Base-by-base conservation (phyloP, 2,888 invertebrate species). In the Dendrolimus houi region DNA sequence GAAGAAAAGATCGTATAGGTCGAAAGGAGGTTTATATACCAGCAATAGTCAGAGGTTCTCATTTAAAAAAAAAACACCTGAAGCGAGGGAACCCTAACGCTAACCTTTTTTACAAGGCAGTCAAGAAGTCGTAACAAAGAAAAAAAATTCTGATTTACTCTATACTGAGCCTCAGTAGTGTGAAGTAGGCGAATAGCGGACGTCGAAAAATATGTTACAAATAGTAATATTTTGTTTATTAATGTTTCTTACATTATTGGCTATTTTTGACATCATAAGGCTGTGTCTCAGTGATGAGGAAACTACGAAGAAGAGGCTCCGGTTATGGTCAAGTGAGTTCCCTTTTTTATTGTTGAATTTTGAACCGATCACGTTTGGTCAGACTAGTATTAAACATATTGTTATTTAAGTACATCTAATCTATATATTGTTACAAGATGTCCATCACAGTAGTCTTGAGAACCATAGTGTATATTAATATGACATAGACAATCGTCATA, bases 181-280 rank as follows among this genome's bases (percentile, higher is more conserved):
- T 47, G 17, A 10, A 53, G 10, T 17, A 56, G 53, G 41, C 53
- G 53, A 41, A 12, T 12, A 53, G 53, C 53, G 41, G 12, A 52
- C 41, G 41, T 41, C 42, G 41, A 14, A 17, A 53, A 65, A 54
- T 55, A 83, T 83, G 82, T 63, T 81, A 52, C 72, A 74, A 60
- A 60, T 81, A 53, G 69, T 81, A 12, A 65, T 81, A 14, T 79
- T 70, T 59, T 65, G 70, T 64, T 65, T 81, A 54, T 60, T 82
- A 52, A 63, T 75, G 47, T 69, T 78, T 41, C 56, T 81, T 58
- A 72, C 76, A 8, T 55, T 78, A 29, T 58, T 82, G 55, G 79
- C 80, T 0, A 52, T 77, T 17, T 68, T 79, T n/a, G 82, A 81
- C 58, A 52, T 75, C 8, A 57, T 79, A 41, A 69, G 75, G 56